A percentile compares a stretch with the other conserved stretches of the same genome.
phyloP scores from a whole-genome alignment of 2,113 vertebrate genomes.

The Trachemys scripta region DNA sequence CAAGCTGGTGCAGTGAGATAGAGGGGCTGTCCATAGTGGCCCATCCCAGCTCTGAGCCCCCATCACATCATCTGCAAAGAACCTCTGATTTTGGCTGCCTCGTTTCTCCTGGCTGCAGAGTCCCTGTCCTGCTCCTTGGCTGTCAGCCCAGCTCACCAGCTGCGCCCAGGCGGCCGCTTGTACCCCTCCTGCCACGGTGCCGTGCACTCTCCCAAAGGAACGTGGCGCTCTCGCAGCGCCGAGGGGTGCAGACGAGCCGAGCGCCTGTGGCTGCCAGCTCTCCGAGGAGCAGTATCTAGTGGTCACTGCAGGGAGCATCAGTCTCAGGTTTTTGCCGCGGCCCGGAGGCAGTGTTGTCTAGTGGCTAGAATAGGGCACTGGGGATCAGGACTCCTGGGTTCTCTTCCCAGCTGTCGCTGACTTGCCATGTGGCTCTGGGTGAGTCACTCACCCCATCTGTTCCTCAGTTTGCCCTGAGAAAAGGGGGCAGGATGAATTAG shows the following conservation, averaged over 20 bases:
- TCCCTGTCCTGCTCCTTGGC: background rate
- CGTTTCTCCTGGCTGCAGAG: too few relatives aligned
- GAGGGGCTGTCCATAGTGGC: too few relatives aligned
- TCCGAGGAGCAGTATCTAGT: too few relatives aligned
- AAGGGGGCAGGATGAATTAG: background rate
- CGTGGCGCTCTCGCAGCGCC: too few relatives aligned
- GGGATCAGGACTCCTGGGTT: background rate
- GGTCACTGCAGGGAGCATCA: background rate
- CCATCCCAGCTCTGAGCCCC: background rate
- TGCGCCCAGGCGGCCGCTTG: too few relatives aligned
- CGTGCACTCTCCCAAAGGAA: background rate
- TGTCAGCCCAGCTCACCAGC: too few relatives aligned
- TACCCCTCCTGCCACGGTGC: too few relatives aligned
- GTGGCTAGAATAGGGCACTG: background rate
- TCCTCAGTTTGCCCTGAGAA: background rate
- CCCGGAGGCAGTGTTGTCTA: background rate
- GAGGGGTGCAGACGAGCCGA: too few relatives aligned
- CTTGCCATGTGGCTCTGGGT: background rate
- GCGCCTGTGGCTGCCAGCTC: background rate
- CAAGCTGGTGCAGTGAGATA: background rate
- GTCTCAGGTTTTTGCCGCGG: background rate
- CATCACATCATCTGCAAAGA: background rate
- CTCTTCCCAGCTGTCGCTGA: too few relatives aligned
- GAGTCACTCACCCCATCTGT: background rate
- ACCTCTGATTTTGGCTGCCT: too few relatives aligned